These are phyloP conservation scores for Stercorarius parasiticus DNA, from an alignment of 2,113 vertebrate genomes.

Conservation along the genomic window DNA sequence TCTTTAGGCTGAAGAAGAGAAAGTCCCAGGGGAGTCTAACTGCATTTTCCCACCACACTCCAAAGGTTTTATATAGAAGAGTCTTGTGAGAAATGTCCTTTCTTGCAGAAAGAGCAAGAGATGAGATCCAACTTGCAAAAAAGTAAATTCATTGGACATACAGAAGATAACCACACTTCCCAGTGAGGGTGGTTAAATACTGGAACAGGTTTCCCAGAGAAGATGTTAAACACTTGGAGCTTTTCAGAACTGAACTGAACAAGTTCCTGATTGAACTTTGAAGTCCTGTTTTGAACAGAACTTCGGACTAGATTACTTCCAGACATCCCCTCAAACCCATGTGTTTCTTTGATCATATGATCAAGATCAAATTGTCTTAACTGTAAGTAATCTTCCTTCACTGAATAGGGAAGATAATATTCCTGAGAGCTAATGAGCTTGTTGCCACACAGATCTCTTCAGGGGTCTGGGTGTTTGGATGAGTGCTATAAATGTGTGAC, in stretches of 20 bases:
- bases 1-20: background rate
- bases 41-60: background rate
- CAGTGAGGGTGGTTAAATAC: background rate
- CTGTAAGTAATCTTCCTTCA: background rate
- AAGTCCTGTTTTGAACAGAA: background rate
- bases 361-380: background rate
- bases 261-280: background rate
- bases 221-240: background rate
- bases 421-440: background rate
- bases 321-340: background rate
- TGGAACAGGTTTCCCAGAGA: background rate
- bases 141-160: background rate
- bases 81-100: background rate
- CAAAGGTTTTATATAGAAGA: background rate
- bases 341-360: background rate
- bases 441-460: background rate
- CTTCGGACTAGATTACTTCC: background rate
- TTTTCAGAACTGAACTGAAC: background rate
- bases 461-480: background rate
- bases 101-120: background rate
- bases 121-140: background rate
- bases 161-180: background rate
- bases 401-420: background rate
- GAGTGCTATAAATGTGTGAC: background rate
- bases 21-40: background rate